Conservation (phyloP, 2,113 vertebrate species). For the Upupa epops region DNA sequence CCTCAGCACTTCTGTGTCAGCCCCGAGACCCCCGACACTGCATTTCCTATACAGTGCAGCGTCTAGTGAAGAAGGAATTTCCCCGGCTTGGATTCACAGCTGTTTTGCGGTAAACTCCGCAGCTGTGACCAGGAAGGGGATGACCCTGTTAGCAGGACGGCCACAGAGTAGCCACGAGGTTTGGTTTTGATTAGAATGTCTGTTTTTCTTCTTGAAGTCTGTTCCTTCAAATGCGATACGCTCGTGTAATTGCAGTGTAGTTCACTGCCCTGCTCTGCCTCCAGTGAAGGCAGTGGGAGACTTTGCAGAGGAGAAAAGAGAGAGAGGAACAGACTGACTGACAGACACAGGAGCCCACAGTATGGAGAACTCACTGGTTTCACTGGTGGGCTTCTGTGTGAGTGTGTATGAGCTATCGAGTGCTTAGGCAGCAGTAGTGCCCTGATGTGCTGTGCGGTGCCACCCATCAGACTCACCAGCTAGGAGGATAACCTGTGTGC, state of each 20-base stretch:
- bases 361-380: neutral
- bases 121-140: conserved; percentile 53
- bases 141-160: conserved; percentile 41
- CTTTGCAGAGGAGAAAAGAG: neutral
- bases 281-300: neutral
- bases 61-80: neutral
- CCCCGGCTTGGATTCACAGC: conserved; percentile 29
- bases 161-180: conserved; percentile 52
- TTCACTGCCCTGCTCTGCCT: conserved; percentile 40
- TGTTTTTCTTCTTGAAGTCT: conserved; percentile 59
- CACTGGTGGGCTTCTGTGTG: conserved; percentile 2
- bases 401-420: conserved; percentile 4
- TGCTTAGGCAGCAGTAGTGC: neutral
- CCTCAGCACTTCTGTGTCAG: neutral
- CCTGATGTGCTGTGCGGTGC: neutral
- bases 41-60: neutral
- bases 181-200: conserved; percentile 64
- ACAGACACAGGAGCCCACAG: neutral
- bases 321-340: neutral
- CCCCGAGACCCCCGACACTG: too few species aligned
- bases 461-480: neutral
- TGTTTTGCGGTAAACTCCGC: conserved; percentile 27
- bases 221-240: conserved; percentile 45
- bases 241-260: conserved; percentile 46
- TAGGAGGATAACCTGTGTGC: neutral